Evolutionary conservation across 2,113 vertebrate genomes (phyloP).

Genomic region (Passer domesticus): DNA sequence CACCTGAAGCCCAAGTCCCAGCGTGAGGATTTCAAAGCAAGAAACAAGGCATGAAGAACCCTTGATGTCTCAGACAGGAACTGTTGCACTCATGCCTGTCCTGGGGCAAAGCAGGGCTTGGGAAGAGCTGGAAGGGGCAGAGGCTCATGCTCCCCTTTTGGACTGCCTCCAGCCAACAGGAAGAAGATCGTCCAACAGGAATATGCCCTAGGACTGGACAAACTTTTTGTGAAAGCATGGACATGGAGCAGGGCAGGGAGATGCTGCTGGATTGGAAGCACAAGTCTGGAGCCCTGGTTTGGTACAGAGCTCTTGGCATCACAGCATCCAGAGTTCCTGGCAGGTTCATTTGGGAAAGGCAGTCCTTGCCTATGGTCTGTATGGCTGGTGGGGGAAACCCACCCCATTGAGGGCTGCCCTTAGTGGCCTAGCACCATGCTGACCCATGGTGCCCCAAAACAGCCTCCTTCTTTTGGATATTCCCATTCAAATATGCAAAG

Average conservation of each 20-base stretch:
- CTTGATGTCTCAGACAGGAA: neutral
- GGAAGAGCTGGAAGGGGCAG: neutral
- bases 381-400: neutral
- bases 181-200: neutral
- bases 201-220: neutral
- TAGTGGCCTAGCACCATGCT: neutral
- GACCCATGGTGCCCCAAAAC: neutral
- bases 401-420: neutral
- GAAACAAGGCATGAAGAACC: neutral
- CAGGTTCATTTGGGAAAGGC: neutral
- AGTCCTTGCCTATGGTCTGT: neutral
- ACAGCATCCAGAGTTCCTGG: accelerated
- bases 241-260: neutral
- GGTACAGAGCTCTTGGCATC: neutral
- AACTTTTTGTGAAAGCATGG: neutral
- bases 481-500: neutral
- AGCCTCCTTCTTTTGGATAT: neutral
- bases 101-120: neutral
- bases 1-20: neutral
- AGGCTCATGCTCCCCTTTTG: neutral
- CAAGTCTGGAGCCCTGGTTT: accelerated
- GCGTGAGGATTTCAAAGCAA: neutral
- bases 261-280: neutral
- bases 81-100: neutral
- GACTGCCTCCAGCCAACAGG: neutral